A percentile compares a stretch with the other conserved stretches of the same genome.
Conservation (phyloP, 2,888 invertebrate species). For the Leptopilina syphax region DNA sequence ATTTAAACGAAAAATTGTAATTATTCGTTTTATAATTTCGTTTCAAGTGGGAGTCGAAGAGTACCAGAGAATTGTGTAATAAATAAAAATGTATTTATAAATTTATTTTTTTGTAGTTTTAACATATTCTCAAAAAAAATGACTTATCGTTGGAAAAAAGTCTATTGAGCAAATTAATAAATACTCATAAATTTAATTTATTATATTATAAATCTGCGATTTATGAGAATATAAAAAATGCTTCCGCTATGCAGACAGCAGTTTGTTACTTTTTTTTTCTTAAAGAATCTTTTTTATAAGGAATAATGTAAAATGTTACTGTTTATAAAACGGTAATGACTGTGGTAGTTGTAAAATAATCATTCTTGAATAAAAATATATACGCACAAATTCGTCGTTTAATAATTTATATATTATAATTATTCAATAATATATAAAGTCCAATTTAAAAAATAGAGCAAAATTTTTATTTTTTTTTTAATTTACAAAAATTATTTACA, state of each 20-base stretch:
- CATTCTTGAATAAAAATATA: conserved; percentile 8
- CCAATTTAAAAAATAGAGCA: not conserved
- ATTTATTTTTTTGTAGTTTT: not conserved
- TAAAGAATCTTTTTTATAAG: not conserved
- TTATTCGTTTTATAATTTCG: too few species aligned
- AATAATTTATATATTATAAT: not conserved
- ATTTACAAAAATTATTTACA: too few species aligned
- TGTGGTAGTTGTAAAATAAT: conserved; percentile 14
- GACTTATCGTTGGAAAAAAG: not conserved
- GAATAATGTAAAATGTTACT: not conserved
- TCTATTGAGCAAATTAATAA: not conserved
- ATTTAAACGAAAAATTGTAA: too few species aligned
- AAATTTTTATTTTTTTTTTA: too few species aligned
- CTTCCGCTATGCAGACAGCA: not conserved
- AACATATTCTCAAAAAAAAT: not conserved
- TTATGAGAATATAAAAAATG: not conserved
- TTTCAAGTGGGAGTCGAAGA: not conserved
- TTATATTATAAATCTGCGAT: not conserved
- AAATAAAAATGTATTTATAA: not conserved
- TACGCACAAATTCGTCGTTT: not conserved
- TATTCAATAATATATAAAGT: not conserved
- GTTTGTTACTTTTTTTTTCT: not conserved
- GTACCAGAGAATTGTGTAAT: not conserved
- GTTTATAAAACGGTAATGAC: conserved; percentile 7
- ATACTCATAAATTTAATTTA: not conserved